Evolutionary conservation across 2,888 invertebrate genomes (phyloP).

Genomic region (Philereme vetulata): DNA sequence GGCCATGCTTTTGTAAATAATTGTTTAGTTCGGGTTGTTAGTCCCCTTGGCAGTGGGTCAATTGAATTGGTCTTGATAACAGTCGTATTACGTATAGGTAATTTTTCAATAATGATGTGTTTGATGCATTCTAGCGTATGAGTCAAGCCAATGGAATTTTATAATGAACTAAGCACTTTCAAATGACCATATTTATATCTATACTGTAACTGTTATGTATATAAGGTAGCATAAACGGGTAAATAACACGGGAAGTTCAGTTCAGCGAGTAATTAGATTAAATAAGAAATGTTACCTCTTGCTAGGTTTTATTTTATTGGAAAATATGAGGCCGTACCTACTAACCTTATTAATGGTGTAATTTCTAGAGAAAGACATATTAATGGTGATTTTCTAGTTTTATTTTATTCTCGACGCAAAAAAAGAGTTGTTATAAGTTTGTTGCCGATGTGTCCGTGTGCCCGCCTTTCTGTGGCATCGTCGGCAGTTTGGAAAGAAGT

Average conservation of each 20-base stretch:
- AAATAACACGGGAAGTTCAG: slow-evolving; percentile 1
- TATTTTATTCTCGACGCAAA: too few species aligned
- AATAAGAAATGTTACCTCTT: neutral
- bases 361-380: too few species aligned
- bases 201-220: neutral
- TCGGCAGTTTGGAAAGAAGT: too few species aligned
- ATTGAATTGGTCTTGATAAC: neutral
- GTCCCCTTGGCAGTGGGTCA: neutral
- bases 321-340: too few species aligned
- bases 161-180: slow-evolving; percentile 15
- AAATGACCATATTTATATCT: neutral
- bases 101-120: neutral
- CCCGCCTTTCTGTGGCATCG: too few species aligned
- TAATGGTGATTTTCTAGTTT: too few species aligned
- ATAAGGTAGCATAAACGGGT: neutral
- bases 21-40: slow-evolving; percentile 5
- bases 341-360: too few species aligned
- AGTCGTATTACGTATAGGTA: too few species aligned
- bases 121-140: slow-evolving; percentile 5
- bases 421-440: too few species aligned
- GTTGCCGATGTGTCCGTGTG: too few species aligned
- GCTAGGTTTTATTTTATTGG: too few species aligned
- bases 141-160: slow-evolving; percentile 16
- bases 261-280: neutral
- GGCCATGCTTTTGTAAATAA: slow-evolving; percentile 24